Base-by-base conservation (phyloP, 2,113 vertebrate species). In the Mixornis gularis region DNA sequence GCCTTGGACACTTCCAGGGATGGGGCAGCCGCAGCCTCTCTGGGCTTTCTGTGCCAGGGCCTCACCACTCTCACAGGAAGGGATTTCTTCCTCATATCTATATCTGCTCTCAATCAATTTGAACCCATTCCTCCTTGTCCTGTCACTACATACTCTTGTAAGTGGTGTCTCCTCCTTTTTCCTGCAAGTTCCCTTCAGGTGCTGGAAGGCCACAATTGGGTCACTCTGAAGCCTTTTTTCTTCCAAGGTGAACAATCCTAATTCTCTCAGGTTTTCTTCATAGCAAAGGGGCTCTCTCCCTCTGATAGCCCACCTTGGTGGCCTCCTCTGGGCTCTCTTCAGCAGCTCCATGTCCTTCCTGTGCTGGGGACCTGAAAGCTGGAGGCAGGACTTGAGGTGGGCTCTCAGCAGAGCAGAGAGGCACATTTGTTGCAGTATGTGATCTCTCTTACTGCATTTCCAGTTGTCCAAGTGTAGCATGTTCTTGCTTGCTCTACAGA, bases 341-440 rank as follows among this genome's bases (percentile, higher is more conserved):
- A 34, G 7, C 40, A 46, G 46, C 46, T 46, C 13, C 14, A 1
- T n/a, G 29, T 26, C 38, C 13, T 52, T 66, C 5, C 25, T 46
- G 3, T 59, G n/a, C 46, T 81, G 44, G 27, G 41, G 13, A n/a
- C 32, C 32, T 16, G 6, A 29, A 38, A 17, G n/a, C 22, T 73
- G 53, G n/a, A 46, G 17, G 46, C 20, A 34, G 21, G 17, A 26
- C 13, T 68, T 0, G 0, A 22, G 29, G 29, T 10, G 30, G n/a
- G 34, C 9, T 62, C 62, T 41, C n/a, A 46, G 46, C 29, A 16
- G 40, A 36, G 53, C n/a, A 26, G 29, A 66, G 17, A 24, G 46
- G 21, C 78, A 36, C 0, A 0, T 53, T 74, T 34, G 12, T 29
- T 46, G 62, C 53, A 19, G 40, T 16, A 0, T 25, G 1, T 18